A percentile compares a stretch with the other conserved stretches of the same genome.
Conservation (phyloP, 2,113 vertebrate species). For the Piliocolobus tephrosceles region DNA sequence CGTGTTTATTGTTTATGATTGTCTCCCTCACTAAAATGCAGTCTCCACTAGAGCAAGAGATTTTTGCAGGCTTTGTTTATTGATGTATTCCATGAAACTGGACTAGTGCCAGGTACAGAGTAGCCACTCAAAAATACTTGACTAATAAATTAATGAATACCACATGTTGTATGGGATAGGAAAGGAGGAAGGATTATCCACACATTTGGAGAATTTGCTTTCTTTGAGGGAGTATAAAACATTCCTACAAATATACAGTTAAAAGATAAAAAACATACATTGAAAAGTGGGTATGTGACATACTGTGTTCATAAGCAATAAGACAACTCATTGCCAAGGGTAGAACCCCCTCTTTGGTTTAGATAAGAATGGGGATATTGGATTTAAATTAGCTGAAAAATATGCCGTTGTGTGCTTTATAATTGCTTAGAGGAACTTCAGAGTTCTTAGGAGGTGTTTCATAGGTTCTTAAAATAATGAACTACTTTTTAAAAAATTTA, state of each 20-base stretch:
- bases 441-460: not conserved
- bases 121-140: not conserved
- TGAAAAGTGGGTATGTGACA: not conserved
- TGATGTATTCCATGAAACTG: not conserved
- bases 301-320: not conserved
- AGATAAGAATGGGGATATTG: not conserved
- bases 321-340: not conserved
- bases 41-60: not conserved
- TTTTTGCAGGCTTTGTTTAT: not conserved
- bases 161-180: not conserved
- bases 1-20: not conserved
- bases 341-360: not conserved
- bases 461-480: constrained; percentile 41
- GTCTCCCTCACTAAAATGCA: not conserved
- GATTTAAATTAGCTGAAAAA: constrained; percentile 31
- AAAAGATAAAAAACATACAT: not conserved
- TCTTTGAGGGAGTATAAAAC: not conserved
- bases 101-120: not conserved
- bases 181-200: not conserved
- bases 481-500: not conserved
- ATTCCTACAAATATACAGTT: not conserved
- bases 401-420: not conserved
- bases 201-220: not conserved
- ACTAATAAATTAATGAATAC: not conserved
- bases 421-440: not conserved